phyloP scores from a whole-genome alignment of 2,888 invertebrate species.

The Gymnosoma rotundatum region DNA sequence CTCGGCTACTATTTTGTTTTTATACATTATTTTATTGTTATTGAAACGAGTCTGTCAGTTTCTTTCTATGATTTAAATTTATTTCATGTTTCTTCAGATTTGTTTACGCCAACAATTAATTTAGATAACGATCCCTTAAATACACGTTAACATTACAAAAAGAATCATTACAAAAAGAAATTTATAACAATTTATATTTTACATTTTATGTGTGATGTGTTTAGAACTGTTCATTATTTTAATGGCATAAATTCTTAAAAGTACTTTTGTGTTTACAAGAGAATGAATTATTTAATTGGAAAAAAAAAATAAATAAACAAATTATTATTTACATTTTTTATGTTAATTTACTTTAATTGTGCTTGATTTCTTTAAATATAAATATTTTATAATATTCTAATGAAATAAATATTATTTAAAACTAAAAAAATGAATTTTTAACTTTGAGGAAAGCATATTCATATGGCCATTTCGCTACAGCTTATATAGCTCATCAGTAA shows the following conservation, averaged over 20 bases:
- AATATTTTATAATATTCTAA: too few species aligned
- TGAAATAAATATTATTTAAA: too few species aligned
- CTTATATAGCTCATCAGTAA: too few species aligned
- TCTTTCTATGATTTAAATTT: conserved; percentile 21
- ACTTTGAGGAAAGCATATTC: too few species aligned
- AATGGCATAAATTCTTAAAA: background rate
- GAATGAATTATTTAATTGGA: background rate
- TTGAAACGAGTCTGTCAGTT: background rate
- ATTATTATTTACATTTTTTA: too few species aligned
- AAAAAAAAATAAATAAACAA: too few species aligned
- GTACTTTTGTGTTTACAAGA: background rate
- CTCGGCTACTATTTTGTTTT: background rate
- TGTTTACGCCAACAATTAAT: conserved; percentile 27
- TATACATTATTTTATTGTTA: background rate
- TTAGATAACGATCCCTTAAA: conserved; percentile 32
- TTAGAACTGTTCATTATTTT: conserved; percentile 19
- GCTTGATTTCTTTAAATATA: too few species aligned
- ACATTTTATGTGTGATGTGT: background rate
- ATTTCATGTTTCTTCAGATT: background rate
- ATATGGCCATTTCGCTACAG: too few species aligned
- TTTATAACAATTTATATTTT: background rate
- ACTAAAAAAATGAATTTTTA: too few species aligned
- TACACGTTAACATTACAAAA: conserved; percentile 1
- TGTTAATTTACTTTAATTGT: too few species aligned
- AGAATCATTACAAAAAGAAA: background rate